These are phyloP conservation scores for Corvus moneduloides DNA, from an alignment of 2,113 vertebrate species.

Conservation along the genomic window DNA sequence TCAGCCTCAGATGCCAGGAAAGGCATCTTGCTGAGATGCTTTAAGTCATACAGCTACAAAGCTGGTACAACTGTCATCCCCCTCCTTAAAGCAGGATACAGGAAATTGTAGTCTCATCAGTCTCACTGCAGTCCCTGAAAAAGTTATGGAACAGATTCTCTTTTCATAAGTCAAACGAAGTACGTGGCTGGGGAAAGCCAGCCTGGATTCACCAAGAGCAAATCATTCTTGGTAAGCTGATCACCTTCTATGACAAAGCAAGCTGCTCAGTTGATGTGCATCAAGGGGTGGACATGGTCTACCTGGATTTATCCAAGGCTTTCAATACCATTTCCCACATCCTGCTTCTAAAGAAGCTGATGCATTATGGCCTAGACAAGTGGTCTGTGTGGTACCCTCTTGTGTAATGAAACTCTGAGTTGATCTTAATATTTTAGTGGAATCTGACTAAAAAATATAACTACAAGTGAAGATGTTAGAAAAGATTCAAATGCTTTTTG, in stretches of 20 bases:
- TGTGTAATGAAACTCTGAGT: neutral
- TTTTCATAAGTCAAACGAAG: neutral
- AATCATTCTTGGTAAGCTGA: neutral
- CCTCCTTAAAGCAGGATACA: neutral
- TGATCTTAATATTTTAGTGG: neutral
- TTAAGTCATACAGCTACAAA: neutral
- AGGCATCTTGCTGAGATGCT: neutral
- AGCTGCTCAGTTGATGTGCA: neutral
- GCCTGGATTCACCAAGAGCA: neutral
- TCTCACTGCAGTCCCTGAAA: neutral
- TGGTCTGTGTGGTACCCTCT: neutral
- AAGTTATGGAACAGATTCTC: neutral
- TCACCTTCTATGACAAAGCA: rapidly evolving
- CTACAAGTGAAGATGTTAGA: neutral
- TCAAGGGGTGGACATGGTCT: neutral
- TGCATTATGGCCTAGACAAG: neutral
- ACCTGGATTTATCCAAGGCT: neutral
- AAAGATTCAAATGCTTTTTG: neutral
- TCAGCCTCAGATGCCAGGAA: neutral
- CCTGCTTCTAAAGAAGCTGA: neutral
- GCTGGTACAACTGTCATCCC: neutral
- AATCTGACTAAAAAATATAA: neutral
- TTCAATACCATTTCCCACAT: neutral
- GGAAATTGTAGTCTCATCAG: neutral
- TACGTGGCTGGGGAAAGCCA: neutral